A percentile compares a stretch with the other conserved stretches of the same genome.
phyloP scores from a whole-genome alignment of 2,113 vertebrate species.

The Nasalis larvatus region DNA sequence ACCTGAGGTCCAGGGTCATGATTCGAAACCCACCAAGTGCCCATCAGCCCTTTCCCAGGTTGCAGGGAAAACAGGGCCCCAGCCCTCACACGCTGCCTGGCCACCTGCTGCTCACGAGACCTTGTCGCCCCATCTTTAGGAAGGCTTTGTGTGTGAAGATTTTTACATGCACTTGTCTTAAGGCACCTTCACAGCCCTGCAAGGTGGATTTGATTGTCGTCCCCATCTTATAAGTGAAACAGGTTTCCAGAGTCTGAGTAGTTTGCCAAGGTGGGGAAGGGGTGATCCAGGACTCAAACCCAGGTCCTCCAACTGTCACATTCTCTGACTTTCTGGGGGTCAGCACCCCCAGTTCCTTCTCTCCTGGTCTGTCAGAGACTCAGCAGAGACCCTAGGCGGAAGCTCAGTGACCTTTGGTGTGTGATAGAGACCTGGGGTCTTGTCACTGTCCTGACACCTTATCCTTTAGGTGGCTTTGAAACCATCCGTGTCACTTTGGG shows the following conservation, averaged over 20 bases:
- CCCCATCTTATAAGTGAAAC: neutral
- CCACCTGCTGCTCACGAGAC: neutral
- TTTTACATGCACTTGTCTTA: neutral
- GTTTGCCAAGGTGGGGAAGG: neutral
- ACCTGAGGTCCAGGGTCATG: neutral
- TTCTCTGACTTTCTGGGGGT: neutral
- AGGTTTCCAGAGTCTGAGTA: neutral
- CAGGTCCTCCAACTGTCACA: neutral
- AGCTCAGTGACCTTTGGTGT: neutral
- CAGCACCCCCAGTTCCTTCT: neutral
- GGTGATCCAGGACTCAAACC: neutral
- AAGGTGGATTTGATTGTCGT: neutral
- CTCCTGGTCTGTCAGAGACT: neutral
- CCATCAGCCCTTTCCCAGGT: neutral
- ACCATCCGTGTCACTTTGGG: neutral
- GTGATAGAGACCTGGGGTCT: neutral
- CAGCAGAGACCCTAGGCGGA: neutral
- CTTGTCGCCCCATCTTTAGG: neutral
- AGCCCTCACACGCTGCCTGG: neutral
- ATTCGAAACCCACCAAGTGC: slow-evolving; percentile 31
- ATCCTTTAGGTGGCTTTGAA: neutral
- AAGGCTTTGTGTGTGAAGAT: neutral
- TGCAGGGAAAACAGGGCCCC: neutral
- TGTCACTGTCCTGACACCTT: neutral
- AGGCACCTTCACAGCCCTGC: neutral